These are phyloP conservation scores for Gavialis gangeticus DNA, from an alignment of 2,113 vertebrate genomes.

Conservation along the genomic window DNA sequence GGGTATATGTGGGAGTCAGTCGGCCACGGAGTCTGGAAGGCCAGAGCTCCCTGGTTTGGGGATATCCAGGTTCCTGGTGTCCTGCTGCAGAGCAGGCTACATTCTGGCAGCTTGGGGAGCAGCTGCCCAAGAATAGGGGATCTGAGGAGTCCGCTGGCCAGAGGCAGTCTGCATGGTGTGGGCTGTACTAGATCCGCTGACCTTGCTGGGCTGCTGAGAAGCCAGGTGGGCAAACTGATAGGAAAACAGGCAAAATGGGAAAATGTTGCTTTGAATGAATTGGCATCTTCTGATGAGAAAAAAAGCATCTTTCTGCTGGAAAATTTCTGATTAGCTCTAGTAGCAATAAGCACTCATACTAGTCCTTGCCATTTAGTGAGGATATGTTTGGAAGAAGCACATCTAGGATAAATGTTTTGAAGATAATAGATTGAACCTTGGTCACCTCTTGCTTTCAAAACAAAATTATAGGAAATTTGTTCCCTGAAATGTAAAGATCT, in stretches of 20 bases:
- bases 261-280: conserved; percentile 29
- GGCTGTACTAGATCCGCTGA: not conserved
- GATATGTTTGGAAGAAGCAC: not conserved
- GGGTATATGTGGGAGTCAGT: no score
- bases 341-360: rapidly evolving
- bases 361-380: not conserved
- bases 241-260: not conserved
- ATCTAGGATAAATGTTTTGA: not conserved
- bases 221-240: not conserved
- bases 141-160: no score
- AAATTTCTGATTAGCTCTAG: not conserved
- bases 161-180: rapidly evolving
- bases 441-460: not conserved
- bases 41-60: no score
- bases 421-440: not conserved
- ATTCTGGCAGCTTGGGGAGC: no score
- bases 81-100: no score
- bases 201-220: not conserved
- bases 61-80: no score
- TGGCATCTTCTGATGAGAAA: not conserved
- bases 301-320: not conserved
- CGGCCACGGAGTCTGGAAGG: no score
- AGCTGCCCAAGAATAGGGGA: no score
- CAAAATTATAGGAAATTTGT: not conserved
- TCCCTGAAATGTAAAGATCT: conserved; percentile 1